phyloP scores from a whole-genome alignment of 2,797 vertebrate species.

The Periparus ater region DNA sequence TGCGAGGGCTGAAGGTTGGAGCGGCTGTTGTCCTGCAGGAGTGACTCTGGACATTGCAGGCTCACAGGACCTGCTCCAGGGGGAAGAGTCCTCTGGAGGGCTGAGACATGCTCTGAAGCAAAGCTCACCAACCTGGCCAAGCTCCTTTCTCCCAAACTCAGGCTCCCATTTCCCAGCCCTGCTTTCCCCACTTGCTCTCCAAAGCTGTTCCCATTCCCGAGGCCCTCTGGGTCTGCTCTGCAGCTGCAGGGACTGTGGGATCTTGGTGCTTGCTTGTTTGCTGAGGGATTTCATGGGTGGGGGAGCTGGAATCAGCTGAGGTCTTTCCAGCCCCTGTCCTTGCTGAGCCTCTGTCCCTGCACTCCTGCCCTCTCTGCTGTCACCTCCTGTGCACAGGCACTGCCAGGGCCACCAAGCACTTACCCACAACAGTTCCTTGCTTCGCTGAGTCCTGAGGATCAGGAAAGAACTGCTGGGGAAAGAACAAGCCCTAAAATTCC shows the following conservation, averaged over 20 bases:
- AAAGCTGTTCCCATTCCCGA: neutral
- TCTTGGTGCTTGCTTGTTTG: neutral
- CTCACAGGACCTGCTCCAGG: neutral
- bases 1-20: neutral
- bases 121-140: neutral
- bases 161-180: slow-evolving; percentile 11
- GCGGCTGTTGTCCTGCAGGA: slow-evolving; percentile 27
- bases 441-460: neutral
- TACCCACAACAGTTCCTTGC: neutral
- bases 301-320: neutral
- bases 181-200: slow-evolving; percentile 24
- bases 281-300: neutral
- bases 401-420: neutral
- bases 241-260: slow-evolving; percentile 29
- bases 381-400: neutral
- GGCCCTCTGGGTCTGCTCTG: slow-evolving; percentile 12
- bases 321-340: neutral
- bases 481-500: neutral
- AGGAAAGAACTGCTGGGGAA: neutral
- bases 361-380: neutral
- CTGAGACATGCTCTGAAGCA: neutral
- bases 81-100: neutral
- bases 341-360: neutral
- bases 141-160: neutral
- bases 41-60: neutral